Conservation (phyloP, 2,113 vertebrate species). For the Mungos mungo region DNA sequence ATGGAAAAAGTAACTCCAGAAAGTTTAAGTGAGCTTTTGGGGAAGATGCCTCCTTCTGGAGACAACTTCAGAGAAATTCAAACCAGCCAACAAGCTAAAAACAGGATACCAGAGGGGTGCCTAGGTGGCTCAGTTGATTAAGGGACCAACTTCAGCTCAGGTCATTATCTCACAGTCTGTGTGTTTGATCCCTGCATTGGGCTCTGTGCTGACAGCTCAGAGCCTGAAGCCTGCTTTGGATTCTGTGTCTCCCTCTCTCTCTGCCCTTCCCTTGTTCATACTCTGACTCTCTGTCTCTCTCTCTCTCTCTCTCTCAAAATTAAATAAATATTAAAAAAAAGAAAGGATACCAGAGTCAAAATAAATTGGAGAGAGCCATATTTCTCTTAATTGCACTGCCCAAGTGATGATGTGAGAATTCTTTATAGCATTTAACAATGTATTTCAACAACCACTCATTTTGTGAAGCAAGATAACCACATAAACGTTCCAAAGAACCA, state of each 20-base stretch:
- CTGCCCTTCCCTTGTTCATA: too few species aligned
- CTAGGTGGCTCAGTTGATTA: too few species aligned
- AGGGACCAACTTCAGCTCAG: too few species aligned
- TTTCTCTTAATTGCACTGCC: not conserved
- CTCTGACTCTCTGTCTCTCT: too few species aligned
- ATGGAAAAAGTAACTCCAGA: not conserved
- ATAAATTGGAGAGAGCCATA: not conserved
- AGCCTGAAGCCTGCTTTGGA: too few species aligned
- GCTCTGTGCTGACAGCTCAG: too few species aligned
- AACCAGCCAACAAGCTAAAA: too few species aligned
- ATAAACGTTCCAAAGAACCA: not conserved
- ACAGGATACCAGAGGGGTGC: too few species aligned
- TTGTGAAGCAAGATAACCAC: not conserved
- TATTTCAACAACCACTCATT: not conserved
- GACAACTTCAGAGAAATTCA: not conserved
- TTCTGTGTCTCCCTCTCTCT: too few species aligned
- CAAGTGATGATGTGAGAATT: not conserved
- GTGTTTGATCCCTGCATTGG: too few species aligned
- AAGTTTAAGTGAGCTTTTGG: not conserved
- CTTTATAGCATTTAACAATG: not conserved
- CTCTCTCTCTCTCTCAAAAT: too few species aligned
- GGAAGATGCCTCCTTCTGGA: not conserved
- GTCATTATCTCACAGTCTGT: too few species aligned
- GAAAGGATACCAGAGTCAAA: not conserved
- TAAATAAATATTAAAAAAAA: not conserved